Base-by-base conservation (phyloP, 2,113 vertebrate species). In the Phasianus colchicus region DNA sequence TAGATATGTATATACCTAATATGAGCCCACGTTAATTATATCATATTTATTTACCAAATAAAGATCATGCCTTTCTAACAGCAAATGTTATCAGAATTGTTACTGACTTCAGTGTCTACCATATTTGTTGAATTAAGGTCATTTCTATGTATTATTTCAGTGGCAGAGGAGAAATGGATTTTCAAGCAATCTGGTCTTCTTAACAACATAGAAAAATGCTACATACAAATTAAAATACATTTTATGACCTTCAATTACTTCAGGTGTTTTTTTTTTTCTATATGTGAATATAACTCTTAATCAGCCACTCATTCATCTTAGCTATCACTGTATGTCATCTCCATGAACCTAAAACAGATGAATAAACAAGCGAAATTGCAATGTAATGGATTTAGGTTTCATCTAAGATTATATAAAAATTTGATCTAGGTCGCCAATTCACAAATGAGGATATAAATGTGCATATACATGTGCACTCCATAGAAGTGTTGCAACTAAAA, bases 281-380 rank as follows among this genome's bases (percentile, higher is more conserved):
- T 90, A 88, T 78, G 67, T 0, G 0, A 85, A 83, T 40, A 86
- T 75, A 78, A 7, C 71, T 83, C 38, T 81, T 94, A 90, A 96
- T 91, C 92, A 92, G 61, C 71, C 22, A 50, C 42, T 96, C 94
- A 80, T 96, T 96, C 94, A 97, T 96, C 92, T 93, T 93, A 93
- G 93, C 92, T 91, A 93, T 64, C 70, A 89, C 60, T 83, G 71
- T 76, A 61, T 95, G 86, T 78, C 94, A 95, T 84, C 66, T 77
- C 93, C 80, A 63, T 90, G 89, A 66, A 84, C 93, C 84, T 86
- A 92, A 86, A 91, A 91, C 81, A 96, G 80, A 87, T 71, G 83
- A 95, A 94, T 91, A 91, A 96, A 96, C 88, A 91, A 93, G 63
- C 65, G 36, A 96, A 94, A 96, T 89, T 93, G 83, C 94, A 94